Conservation (phyloP, 2,888 invertebrate genomes). For the Hololepta plana region DNA sequence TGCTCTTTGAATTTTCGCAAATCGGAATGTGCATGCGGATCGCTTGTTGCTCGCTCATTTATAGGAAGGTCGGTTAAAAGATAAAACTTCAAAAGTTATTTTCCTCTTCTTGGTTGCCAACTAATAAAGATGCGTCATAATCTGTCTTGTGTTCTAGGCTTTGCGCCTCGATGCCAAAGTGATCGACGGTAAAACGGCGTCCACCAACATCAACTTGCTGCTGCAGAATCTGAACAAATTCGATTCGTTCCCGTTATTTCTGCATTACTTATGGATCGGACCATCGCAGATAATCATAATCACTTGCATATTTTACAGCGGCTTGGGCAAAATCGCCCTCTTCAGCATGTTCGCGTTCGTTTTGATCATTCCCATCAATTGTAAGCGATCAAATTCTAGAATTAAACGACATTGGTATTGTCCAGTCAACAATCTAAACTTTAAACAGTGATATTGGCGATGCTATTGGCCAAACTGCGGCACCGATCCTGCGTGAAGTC, state of each 20-base stretch:
- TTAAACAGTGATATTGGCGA: too few relatives aligned
- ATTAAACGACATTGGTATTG: constrained; percentile 7
- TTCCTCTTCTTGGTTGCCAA: background rate
- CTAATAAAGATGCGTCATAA: background rate
- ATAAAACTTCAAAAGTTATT: constrained; percentile 42
- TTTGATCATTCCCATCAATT: constrained; percentile 41
- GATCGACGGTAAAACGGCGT: constrained; percentile 44
- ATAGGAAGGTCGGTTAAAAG: constrained; percentile 46
- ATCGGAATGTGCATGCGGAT: constrained; percentile 58
- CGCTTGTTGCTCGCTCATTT: constrained; percentile 53
- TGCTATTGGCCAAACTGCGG: too few relatives aligned
- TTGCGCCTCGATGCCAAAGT: constrained; percentile 54
- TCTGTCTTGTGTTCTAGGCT: constrained; percentile 30
- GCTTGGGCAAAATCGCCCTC: constrained; percentile 28
- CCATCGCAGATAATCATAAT: constrained; percentile 45
- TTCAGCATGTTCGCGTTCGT: constrained; percentile 33
- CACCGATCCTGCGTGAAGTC: too few relatives aligned
- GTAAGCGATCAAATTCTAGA: too few relatives aligned
- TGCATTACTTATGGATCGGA: constrained; percentile 56
- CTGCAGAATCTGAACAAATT: constrained; percentile 61
- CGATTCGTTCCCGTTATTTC: constrained; percentile 45
- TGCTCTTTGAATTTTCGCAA: too few relatives aligned
- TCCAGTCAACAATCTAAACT: too few relatives aligned
- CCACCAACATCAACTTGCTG: constrained; percentile 46
- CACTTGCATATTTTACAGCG: constrained; percentile 33